Base-by-base conservation (phyloP, 1,140 invertebrate species). In the Spodoptera frugiperda region DNA sequence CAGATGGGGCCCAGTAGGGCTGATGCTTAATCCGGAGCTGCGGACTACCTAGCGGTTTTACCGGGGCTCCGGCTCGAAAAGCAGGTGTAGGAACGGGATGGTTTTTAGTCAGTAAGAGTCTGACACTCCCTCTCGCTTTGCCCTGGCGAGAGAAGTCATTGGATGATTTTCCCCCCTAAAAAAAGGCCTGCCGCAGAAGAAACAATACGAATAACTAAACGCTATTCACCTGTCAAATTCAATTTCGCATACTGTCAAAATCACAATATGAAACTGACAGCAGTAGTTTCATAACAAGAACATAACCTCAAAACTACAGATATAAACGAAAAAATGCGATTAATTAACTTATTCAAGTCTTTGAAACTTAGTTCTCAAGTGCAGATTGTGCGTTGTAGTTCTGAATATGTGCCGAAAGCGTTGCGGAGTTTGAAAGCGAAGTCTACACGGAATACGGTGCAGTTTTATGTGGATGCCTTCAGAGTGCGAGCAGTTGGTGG, bases 401-500 rank as follows among this genome's bases (percentile, higher is more conserved):
- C 86, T 0, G 83, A 88, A 19, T 81, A 84, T 51, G 70, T 72
- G 4, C 92, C 92, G 0, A 90, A 89, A 87, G 83, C 92, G 0
- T 70, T 93, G 9, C 78, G 91, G 9, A 93, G 92, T 75, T 84
- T 93, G 4, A 93, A 93, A 83, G 81, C 84, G 9, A 93, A 93
- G 68, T 92, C 90, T 19, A 89, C 82, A 0, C 76, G 89, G 9
- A 81, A 86, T 21, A 88, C 83, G 10, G 88, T 94, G 0, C 95
- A 96, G 89, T 94, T 94, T 88, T 97, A 97, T 88, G 93, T 97
- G 10, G 97, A 97, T 92, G 94, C 95, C 0, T 96, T 95, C 88
- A 89, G 94, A 82, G 92, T 97, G 0, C 89, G 95, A 76, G 94
- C 96, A 1, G 87, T 95, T 1, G 99, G 96, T 6, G 99, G 99